Conservation (phyloP, 2,113 vertebrate species). For the Thamnophis sirtalis region DNA sequence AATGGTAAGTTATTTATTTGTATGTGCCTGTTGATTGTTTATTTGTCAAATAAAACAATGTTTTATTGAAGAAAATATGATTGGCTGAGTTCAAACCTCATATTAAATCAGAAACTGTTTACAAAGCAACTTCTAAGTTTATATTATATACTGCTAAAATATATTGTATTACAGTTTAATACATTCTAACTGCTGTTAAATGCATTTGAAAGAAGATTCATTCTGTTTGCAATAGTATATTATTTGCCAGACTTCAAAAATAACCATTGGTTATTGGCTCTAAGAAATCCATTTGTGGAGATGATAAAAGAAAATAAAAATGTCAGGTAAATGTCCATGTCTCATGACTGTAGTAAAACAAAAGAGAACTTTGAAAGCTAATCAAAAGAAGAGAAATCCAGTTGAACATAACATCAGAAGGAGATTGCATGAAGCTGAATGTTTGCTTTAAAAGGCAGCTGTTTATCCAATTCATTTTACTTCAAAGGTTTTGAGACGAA, state of each 20-base stretch:
- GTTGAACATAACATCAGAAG: constrained; percentile 14
- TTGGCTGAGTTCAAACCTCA: background rate
- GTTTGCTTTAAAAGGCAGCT: constrained; percentile 53
- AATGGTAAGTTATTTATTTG: too few species aligned
- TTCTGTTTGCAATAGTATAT: too few species aligned
- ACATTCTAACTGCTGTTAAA: background rate
- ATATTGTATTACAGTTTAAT: background rate
- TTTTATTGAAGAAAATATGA: background rate
- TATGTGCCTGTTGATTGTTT: too few species aligned
- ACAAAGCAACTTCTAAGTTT: background rate
- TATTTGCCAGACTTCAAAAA: background rate
- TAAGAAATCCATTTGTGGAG: background rate
- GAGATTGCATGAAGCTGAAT: constrained; percentile 11
- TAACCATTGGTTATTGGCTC: background rate
- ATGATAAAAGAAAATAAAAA: constrained; percentile 19
- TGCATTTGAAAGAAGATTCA: constrained; percentile 8
- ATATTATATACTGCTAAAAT: background rate
- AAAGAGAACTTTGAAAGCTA: constrained; percentile 51
- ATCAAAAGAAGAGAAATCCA: constrained; percentile 30
- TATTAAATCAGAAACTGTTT: background rate
- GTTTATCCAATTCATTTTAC: constrained; percentile 41
- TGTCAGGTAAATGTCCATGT: background rate
- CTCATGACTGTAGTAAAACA: constrained; percentile 27
- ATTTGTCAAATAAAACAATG: too few species aligned
- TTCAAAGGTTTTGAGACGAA: constrained; percentile 54